Percentiles rank a stretch among this genome's conserved stretches.
phyloP scores from a whole-genome alignment of 2,797 vertebrate genomes.

The Scolopax bukidnonensis region DNA sequence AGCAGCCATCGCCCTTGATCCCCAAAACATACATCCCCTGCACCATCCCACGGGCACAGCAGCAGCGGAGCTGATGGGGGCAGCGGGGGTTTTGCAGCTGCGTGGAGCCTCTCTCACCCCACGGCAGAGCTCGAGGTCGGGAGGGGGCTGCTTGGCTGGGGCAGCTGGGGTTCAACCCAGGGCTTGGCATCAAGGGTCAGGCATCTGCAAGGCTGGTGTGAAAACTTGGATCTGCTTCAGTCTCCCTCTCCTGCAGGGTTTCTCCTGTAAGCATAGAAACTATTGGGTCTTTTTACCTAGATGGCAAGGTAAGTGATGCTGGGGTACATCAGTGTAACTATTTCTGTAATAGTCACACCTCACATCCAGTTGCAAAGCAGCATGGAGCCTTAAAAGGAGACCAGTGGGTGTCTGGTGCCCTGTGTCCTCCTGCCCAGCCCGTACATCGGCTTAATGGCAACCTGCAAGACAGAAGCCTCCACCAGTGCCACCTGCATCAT shows the following conservation, averaged over 20 bases:
- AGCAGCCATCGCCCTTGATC: background rate
- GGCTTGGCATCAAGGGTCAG: background rate
- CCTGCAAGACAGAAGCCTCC: rapidly evolving
- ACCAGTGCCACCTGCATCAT: background rate
- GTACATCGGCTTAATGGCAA: background rate
- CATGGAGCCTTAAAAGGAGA: background rate
- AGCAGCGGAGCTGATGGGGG: background rate
- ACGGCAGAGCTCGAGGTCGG: background rate
- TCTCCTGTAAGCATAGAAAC: background rate
- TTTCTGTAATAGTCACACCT: background rate
- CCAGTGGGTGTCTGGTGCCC: background rate
- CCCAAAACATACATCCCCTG: background rate
- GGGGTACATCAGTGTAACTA: background rate
- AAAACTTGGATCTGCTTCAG: background rate
- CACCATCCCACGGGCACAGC: background rate
- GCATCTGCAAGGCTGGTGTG: background rate
- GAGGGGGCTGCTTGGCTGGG: background rate
- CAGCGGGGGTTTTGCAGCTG: background rate
- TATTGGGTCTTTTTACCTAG: rapidly evolving
- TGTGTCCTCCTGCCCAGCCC: background rate
- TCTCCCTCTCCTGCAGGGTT: background rate
- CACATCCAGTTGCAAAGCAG: background rate
- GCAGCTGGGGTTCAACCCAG: background rate
- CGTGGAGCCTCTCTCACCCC: background rate
- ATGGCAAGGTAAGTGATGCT: background rate